A percentile compares a stretch with the other conserved stretches of the same genome.
Conservation (phyloP, 2,113 vertebrate species). For the Callospermophilus lateralis region DNA sequence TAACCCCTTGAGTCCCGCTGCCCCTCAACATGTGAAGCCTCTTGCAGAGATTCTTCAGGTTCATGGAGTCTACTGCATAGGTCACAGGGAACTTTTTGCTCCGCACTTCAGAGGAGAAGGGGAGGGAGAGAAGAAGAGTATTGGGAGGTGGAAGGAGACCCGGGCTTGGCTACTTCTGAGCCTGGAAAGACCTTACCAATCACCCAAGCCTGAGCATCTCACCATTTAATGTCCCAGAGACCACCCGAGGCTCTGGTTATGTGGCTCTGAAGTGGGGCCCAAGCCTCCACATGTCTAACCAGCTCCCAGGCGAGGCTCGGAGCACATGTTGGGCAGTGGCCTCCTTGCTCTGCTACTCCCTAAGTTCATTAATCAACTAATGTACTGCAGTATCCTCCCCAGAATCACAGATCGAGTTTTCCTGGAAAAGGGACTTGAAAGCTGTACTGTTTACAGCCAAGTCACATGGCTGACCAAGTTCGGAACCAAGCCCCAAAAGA, state of each 20-base stretch:
- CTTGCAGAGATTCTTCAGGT: neutral
- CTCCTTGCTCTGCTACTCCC: neutral
- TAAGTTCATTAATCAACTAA: too few relatives aligned
- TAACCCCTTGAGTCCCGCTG: constrained; percentile 54
- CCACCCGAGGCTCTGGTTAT: neutral
- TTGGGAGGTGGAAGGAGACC: neutral
- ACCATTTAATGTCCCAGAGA: neutral
- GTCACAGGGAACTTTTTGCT: neutral
- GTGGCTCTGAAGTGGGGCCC: neutral
- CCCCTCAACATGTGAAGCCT: neutral
- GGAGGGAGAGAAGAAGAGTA: neutral
- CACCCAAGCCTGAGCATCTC: neutral
- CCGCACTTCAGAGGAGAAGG: neutral
- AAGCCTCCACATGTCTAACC: neutral
- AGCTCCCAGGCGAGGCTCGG: too few relatives aligned
- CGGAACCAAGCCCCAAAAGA: neutral
- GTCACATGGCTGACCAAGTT: too few relatives aligned
- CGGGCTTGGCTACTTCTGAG: neutral
- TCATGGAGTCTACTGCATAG: neutral
- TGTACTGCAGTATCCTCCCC: neutral
- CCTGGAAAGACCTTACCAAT: neutral
- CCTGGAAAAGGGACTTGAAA: neutral
- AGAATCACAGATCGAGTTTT: neutral
- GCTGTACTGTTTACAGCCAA: neutral
- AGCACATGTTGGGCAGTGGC: rapidly evolving